phyloP scores from a whole-genome alignment of 2,113 vertebrate species.

The Brachyhypopomus gauderio region DNA sequence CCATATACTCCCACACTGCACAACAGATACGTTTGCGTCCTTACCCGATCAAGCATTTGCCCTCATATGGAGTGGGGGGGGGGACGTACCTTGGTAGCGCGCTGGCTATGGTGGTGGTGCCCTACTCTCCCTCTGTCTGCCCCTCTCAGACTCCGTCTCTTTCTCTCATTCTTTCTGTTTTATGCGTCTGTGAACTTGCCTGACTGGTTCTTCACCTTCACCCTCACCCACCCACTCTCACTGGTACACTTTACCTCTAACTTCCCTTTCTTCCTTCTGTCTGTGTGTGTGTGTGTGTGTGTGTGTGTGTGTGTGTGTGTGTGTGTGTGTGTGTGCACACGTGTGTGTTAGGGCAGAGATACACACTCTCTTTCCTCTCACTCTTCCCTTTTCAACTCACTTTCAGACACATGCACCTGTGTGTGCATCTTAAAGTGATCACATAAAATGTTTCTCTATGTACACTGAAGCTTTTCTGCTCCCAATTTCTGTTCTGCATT shows the following conservation, averaged over 20 bases:
- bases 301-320: neutral
- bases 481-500: too few relatives aligned
- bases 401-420: conserved; percentile 18
- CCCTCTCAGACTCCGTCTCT: conserved; percentile 43
- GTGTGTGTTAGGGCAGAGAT: neutral
- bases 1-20: neutral
- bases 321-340: too few relatives aligned
- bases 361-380: conserved; percentile 24
- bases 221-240: conserved; percentile 44
- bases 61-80: neutral
- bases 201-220: conserved; percentile 72
- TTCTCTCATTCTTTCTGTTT: conserved; percentile 58
- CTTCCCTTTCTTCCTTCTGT: conserved; percentile 23
- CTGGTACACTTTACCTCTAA: conserved; percentile 40
- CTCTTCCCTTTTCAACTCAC: conserved; percentile 11
- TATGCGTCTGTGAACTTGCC: conserved; percentile 70
- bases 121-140: conserved; percentile 23
- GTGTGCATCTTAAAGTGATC: neutral
- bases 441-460: too few relatives aligned
- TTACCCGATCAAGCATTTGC: neutral
- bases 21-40: neutral
- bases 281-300: neutral
- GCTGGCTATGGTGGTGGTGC: conserved; percentile 6
- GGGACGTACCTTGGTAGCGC: conserved; percentile 27
- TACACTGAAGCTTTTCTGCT: too few relatives aligned